Percentiles rank a stretch among this genome's conserved stretches.
These are phyloP conservation scores for Delia radicum DNA, from an alignment of 1,140 invertebrate genomes.

Conservation along the genomic window DNA sequence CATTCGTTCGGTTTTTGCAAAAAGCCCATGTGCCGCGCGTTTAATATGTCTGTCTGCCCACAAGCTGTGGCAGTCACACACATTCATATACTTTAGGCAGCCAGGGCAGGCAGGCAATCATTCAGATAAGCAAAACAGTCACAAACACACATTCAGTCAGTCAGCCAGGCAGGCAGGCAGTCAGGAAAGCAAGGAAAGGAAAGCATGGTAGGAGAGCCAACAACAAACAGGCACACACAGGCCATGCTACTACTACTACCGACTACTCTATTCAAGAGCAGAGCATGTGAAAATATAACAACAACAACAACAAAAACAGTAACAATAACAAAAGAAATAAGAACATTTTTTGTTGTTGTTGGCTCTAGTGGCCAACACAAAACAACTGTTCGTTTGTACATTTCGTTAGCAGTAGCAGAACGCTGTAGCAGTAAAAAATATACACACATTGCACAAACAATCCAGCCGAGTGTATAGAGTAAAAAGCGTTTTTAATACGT, in stretches of 20 bases:
- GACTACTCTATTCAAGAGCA: not conserved
- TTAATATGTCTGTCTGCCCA: slow-evolving; percentile 12
- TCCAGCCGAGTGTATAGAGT: not conserved
- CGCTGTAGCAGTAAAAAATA: not conserved
- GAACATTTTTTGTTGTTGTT: not conserved
- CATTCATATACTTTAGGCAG: slow-evolving; percentile 7
- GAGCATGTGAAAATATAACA: not conserved
- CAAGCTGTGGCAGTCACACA: slow-evolving; percentile 14
- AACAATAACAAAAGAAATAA: slow-evolving; percentile 10
- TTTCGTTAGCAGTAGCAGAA: not conserved
- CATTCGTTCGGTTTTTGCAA: not conserved
- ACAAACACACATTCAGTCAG: not conserved
- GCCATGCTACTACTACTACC: not conserved
- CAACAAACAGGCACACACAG: too few relatives aligned
- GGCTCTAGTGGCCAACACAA: not conserved
- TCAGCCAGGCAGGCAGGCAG: not conserved
- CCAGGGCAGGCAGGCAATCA: not conserved
- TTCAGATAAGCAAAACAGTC: not conserved
- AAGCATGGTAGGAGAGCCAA: not conserved
- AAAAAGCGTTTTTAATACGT: slow-evolving; percentile 27
- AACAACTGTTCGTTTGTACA: not conserved
- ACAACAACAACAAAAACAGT: too few relatives aligned
- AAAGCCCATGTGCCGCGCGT: not conserved
- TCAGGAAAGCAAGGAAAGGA: not conserved
- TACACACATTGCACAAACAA: not conserved